phyloP scores from a whole-genome alignment of 2,888 invertebrate species.

The Drosophila paranaensis region DNA sequence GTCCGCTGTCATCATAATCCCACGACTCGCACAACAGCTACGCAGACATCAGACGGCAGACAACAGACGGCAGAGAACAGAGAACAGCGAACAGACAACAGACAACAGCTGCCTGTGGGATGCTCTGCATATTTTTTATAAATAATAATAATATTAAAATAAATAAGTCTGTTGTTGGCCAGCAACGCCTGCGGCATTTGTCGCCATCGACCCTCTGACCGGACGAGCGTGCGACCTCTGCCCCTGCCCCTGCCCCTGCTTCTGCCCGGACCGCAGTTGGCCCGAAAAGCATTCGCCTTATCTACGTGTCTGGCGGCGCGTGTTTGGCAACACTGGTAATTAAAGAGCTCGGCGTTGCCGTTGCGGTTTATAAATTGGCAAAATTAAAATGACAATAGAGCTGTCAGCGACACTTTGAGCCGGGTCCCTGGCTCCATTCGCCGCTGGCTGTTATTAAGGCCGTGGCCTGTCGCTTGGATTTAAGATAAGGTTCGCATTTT shows the following conservation, averaged over 20 bases:
- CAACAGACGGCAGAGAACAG: slow-evolving; percentile 14
- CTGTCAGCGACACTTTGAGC: slow-evolving; percentile 73
- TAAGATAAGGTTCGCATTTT: slow-evolving; percentile 28
- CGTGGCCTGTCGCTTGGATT: slow-evolving; percentile 15
- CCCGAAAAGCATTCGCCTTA: slow-evolving; percentile 33
- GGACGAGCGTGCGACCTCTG: background rate
- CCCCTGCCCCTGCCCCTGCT: slow-evolving; percentile 2
- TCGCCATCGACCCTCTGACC: slow-evolving; percentile 35
- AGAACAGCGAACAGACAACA: slow-evolving; percentile 16
- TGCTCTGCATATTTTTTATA: slow-evolving; percentile 66
- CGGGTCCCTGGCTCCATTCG: slow-evolving; percentile 41
- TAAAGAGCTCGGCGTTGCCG: slow-evolving; percentile 61
- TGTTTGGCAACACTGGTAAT: slow-evolving; percentile 63
- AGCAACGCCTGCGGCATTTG: slow-evolving; percentile 61
- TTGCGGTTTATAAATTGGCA: slow-evolving; percentile 72
- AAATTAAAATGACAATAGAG: slow-evolving; percentile 77
- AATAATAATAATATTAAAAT: slow-evolving; percentile 77
- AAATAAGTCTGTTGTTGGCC: slow-evolving; percentile 67
- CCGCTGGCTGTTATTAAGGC: slow-evolving; percentile 17
- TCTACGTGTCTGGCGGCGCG: slow-evolving; percentile 60
- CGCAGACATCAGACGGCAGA: slow-evolving; percentile 5
- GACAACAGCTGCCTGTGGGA: slow-evolving; percentile 33
- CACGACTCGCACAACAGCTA: slow-evolving; percentile 33
- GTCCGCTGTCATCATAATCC: slow-evolving; percentile 57
- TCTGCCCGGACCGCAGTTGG: slow-evolving; percentile 23